A percentile compares a stretch with the other conserved stretches of the same genome.
These are phyloP conservation scores for Caranx melampygus DNA, from an alignment of 2,113 vertebrate genomes.

Conservation along the genomic window DNA sequence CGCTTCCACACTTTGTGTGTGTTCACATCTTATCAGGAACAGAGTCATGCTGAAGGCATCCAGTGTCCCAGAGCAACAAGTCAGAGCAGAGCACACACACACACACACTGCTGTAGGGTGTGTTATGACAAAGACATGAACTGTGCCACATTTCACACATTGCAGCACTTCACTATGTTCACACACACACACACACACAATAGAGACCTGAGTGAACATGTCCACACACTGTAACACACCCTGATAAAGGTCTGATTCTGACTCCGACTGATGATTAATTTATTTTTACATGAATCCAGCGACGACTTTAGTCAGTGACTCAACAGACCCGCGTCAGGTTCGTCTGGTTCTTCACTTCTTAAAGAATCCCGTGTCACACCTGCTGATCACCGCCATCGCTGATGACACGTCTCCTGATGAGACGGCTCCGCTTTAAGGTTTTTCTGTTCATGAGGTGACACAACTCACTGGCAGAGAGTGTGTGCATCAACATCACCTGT, in stretches of 20 bases:
- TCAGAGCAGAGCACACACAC: slow-evolving; percentile 42
- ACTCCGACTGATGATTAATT: not conserved
- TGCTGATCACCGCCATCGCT: too few species aligned
- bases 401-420: too few species aligned
- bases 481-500: too few species aligned
- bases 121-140: slow-evolving; percentile 27
- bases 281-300: too few species aligned
- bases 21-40: slow-evolving; percentile 44
- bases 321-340: too few species aligned
- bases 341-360: too few species aligned
- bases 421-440: too few species aligned
- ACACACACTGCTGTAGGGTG: slow-evolving; percentile 9
- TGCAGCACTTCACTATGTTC: slow-evolving; percentile 5
- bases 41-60: slow-evolving; percentile 66
- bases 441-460: too few species aligned
- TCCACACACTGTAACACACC: not conserved
- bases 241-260: not conserved
- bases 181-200: not conserved
- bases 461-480: too few species aligned
- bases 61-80: slow-evolving; percentile 59
- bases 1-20: not conserved
- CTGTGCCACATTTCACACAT: slow-evolving; percentile 10
- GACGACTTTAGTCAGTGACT: too few species aligned
- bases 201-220: not conserved
- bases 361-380: too few species aligned